phyloP scores from a whole-genome alignment of 2,797 vertebrate species.

The Rhinogobio ventralis region DNA sequence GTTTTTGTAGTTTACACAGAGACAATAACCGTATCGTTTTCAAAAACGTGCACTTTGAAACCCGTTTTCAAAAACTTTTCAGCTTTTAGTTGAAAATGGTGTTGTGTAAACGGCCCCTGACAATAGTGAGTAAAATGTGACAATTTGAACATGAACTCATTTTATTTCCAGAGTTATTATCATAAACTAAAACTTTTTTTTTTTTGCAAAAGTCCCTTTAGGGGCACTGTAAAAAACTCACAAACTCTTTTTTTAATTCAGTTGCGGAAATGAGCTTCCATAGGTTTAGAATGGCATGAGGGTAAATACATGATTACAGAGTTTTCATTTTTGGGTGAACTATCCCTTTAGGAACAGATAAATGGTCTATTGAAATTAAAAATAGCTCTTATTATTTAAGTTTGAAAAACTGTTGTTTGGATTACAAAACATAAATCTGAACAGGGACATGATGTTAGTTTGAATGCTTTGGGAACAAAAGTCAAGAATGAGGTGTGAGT shows the following conservation, averaged over 20 bases:
- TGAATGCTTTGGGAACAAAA: conserved; percentile 25
- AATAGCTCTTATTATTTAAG: not conserved
- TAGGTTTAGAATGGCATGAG: not conserved
- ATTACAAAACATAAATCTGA: conserved; percentile 19
- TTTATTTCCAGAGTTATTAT: not conserved
- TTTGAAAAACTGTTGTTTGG: not conserved
- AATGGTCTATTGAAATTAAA: not conserved
- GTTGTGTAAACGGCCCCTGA: too few relatives aligned
- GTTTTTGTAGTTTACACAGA: too few relatives aligned
- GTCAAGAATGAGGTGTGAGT: conserved; percentile 32
- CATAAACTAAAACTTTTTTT: not conserved
- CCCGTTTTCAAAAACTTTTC: not conserved
- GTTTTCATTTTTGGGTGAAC: not conserved
- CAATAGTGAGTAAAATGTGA: not conserved
- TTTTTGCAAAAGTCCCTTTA: not conserved
- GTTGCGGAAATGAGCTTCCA: not conserved
- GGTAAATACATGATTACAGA: not conserved
- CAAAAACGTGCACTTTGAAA: not conserved
- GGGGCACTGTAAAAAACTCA: too few relatives aligned
- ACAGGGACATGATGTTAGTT: not conserved
- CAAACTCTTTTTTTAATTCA: not conserved
- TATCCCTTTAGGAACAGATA: not conserved
- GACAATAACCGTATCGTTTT: not conserved
- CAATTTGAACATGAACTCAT: not conserved
- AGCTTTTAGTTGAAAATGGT: not conserved